Base-by-base conservation (phyloP, 1,140 invertebrate species). In the Aphelenchoides avenae region DNA sequence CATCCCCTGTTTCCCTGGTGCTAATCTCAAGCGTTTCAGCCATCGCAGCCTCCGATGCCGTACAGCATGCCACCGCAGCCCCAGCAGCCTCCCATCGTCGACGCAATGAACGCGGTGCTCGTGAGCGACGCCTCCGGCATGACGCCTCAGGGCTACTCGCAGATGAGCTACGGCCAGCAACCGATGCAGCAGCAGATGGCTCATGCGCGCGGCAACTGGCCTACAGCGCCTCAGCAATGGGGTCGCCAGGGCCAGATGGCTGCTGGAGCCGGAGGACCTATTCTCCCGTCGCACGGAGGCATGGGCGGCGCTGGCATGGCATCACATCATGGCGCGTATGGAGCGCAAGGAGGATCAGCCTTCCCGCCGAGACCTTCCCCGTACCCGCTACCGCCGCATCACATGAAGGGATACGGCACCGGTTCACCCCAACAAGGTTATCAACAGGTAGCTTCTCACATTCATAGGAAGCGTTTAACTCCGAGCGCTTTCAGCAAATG, bases 61-160 rank as follows among this genome's bases (percentile, higher is more conserved):
- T 27, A 22, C 24, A 36, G 40, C 26, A 40, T 63, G 22, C 57
- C 52, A 27, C 39, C 39, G 20, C 27, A 48, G 22, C 20, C 27
- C 33, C 61, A 66, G 26, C 52, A 65, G 20, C 36, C 41, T 24
- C 20, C 33, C 22, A 41, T 53, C 26, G 46, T 66, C 1, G 61
- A 62, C 15, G 49, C 48, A 15, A 31, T 53, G 49, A 54, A 52
- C 27, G 49, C 49, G 46, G 51, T 15, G 9, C 20, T 60, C 27
- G 0, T 9, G 43, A 57, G 27, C 22, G 53, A 52, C 36, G n/a
- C n/a, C n/a, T n/a, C n/a, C n/a, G n/a, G n/a, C n/a, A n/a, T n/a
- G n/a, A n/a, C n/a, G n/a, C n/a, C n/a, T n/a, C n/a, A n/a, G n/a
- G n/a, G n/a, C n/a, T n/a, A n/a, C 13, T 26, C 24, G 39, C 36